A percentile compares a stretch with the other conserved stretches of the same genome.
Evolutionary conservation across 2,113 vertebrate genomes (phyloP).

Genomic region (Cavia porcellus): DNA sequence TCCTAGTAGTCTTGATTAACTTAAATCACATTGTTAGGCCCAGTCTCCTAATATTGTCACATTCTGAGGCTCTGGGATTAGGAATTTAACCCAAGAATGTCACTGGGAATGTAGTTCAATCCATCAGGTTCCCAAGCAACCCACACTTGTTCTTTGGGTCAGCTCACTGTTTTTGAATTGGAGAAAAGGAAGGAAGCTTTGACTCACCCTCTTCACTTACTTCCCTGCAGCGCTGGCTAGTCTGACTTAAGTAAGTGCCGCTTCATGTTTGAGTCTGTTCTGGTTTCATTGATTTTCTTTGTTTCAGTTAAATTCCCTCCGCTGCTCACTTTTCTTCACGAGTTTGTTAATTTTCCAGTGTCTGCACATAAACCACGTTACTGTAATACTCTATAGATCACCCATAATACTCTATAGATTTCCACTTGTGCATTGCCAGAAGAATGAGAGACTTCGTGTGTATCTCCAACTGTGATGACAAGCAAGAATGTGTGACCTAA

Average conservation of each 20-base stretch:
- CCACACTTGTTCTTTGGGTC: not conserved
- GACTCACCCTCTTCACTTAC: not conserved
- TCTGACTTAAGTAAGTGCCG: constrained; percentile 34
- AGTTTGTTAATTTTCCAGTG: not conserved
- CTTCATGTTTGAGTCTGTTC: constrained; percentile 32
- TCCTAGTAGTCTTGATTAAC: not conserved
- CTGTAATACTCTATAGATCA: constrained; percentile 10
- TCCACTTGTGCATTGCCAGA: not conserved
- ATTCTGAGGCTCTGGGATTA: not conserved
- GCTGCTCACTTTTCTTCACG: not conserved
- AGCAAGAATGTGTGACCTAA: not conserved
- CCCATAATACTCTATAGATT: not conserved
- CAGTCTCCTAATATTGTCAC: not conserved
- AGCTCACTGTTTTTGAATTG: constrained; percentile 5
- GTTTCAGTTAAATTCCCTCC: constrained; percentile 33
- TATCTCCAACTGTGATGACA: not conserved
- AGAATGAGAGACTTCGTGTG: not conserved
- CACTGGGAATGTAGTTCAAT: not conserved
- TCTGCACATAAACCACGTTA: not conserved
- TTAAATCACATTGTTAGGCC: not conserved
- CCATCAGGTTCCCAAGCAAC: not conserved
- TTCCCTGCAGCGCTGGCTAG: not conserved
- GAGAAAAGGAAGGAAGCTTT: not conserved
- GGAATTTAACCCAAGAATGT: not conserved
- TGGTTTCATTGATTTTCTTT: constrained; percentile 53